A percentile compares a stretch with the other conserved stretches of the same genome.
Evolutionary conservation across 2,797 vertebrate species (phyloP).

Genomic region (Allobates femoralis): DNA sequence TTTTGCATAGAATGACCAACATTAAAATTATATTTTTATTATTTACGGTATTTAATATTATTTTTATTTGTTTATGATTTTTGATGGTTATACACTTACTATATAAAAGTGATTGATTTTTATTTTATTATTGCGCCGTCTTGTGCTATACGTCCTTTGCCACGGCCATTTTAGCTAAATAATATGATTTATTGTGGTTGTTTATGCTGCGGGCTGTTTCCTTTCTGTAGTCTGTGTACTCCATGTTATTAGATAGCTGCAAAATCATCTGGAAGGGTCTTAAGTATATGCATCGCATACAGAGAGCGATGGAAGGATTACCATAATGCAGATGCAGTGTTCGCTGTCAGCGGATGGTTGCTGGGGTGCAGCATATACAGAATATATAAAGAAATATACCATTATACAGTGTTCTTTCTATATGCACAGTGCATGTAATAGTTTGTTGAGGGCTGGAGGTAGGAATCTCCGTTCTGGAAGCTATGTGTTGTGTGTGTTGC

Average conservation of each 20-base stretch:
- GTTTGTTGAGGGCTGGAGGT: not conserved
- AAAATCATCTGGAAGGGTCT: conserved; percentile 10
- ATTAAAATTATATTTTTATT: too few species aligned
- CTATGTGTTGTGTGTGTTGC: too few species aligned
- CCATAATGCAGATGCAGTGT: conserved; percentile 49
- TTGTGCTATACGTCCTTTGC: not conserved
- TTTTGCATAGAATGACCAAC: too few species aligned
- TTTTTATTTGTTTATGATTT: too few species aligned
- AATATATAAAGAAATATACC: not conserved
- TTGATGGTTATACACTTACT: not conserved
- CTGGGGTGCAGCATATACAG: not conserved
- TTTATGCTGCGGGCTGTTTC: conserved; percentile 21
- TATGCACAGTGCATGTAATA: not conserved
- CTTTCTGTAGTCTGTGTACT: conserved; percentile 1
- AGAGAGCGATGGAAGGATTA: conserved; percentile 39
- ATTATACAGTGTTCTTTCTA: not conserved
- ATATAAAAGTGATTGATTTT: not conserved
- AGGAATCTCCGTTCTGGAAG: not conserved
- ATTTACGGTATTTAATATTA: not conserved
- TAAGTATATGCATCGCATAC: conserved; percentile 9
- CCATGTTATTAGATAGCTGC: conserved; percentile 12
- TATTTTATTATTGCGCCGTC: not conserved
- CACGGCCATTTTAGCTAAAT: not conserved
- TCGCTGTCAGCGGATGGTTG: not conserved
- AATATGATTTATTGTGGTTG: not conserved